A percentile compares a stretch with the other conserved stretches of the same genome.
These are phyloP conservation scores for Agrotis puta DNA, from an alignment of 2,888 invertebrate genomes.

Conservation along the genomic window DNA sequence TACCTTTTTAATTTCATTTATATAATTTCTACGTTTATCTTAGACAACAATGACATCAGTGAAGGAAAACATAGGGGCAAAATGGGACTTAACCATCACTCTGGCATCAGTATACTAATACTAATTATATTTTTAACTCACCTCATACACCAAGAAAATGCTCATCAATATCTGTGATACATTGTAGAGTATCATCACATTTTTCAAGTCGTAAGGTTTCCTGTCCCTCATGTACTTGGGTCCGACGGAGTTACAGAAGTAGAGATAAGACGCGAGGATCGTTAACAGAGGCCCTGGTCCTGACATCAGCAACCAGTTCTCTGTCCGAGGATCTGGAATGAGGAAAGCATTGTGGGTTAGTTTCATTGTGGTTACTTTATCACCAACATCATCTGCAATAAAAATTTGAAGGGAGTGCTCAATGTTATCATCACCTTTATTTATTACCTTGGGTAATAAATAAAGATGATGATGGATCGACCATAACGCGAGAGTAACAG, in stretches of 20 bases:
- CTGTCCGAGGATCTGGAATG: slow-evolving; percentile 93
- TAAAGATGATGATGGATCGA: too few relatives aligned
- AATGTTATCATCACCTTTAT: too few relatives aligned
- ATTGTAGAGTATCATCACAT: slow-evolving; percentile 95
- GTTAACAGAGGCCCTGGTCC: slow-evolving; percentile 93
- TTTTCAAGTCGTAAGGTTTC: slow-evolving; percentile 94
- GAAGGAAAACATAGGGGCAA: too few relatives aligned
- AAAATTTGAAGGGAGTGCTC: too few relatives aligned
- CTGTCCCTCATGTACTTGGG: slow-evolving; percentile 94
- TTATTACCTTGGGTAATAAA: too few relatives aligned
- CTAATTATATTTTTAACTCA: slow-evolving; percentile 58
- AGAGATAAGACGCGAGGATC: slow-evolving; percentile 92
- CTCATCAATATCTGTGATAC: slow-evolving; percentile 97
- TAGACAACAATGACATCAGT: too few relatives aligned
- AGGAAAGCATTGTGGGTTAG: slow-evolving; percentile 3
- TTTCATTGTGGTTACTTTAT: neutral
- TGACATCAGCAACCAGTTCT: slow-evolving; percentile 95
- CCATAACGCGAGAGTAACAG: too few relatives aligned
- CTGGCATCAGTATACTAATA: neutral
- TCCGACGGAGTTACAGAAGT: slow-evolving; percentile 94
- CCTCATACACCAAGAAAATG: slow-evolving; percentile 92
- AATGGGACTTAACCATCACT: too few relatives aligned
- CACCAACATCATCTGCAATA: too few relatives aligned
- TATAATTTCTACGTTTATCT: too few relatives aligned
- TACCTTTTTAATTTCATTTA: too few relatives aligned